phyloP scores from a whole-genome alignment of 2,888 invertebrate species.

The Polymixis flavicincta region DNA sequence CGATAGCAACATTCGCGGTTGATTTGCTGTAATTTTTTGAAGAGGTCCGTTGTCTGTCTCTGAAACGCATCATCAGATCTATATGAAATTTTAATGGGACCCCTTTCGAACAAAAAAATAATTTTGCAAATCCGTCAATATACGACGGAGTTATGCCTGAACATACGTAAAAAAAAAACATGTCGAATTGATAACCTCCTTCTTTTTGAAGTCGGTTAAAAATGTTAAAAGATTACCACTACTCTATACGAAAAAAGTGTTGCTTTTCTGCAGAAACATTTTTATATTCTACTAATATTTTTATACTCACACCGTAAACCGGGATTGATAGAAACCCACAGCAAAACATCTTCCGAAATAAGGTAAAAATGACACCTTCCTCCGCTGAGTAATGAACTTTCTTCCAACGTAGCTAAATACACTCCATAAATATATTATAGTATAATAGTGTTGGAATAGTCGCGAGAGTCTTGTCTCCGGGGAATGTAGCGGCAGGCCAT shows the following conservation, averaged over 20 bases:
- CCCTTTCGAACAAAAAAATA: no score
- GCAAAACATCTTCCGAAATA: constrained; percentile 23
- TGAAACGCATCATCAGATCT: no score
- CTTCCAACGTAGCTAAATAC: constrained; percentile 17
- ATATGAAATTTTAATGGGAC: no score
- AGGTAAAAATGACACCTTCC: constrained; percentile 25
- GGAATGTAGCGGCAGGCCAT: constrained; percentile 66
- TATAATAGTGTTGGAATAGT: constrained; percentile 49
- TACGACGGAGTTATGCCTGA: no score
- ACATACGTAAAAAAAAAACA: no score
- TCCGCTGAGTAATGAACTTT: constrained; percentile 45
- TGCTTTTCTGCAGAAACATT: not conserved
- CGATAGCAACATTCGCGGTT: no score
- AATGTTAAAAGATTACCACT: not conserved
- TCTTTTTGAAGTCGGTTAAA: no score
- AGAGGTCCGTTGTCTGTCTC: no score
- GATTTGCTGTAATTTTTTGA: no score
- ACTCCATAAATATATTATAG: constrained; percentile 30
- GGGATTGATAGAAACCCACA: constrained; percentile 5
- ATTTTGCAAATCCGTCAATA: no score
- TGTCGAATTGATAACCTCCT: no score
- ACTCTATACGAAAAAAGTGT: not conserved
- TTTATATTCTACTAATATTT: not conserved
- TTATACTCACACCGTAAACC: constrained; percentile 19
- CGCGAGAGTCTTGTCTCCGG: constrained; percentile 59